Evolutionary conservation across 1,140 invertebrate species (phyloP).

Genomic region (Anastrepha ludens): DNA sequence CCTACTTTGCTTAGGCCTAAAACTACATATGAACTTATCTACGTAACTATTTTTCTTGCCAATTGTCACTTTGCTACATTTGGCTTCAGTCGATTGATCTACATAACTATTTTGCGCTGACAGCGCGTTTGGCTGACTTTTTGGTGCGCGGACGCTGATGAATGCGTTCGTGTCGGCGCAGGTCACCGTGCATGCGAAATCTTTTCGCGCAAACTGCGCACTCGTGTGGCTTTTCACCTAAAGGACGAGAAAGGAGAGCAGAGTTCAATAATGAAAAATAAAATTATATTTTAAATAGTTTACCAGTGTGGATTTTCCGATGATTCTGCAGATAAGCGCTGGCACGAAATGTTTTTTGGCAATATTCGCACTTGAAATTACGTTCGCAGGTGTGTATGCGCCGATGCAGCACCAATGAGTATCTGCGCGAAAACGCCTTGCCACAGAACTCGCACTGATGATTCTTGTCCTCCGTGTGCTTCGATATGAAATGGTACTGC

Average conservation of each 20-base stretch:
- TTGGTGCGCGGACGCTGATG: conserved; percentile 75
- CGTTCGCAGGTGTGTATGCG: conserved; percentile 92
- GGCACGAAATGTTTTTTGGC: conserved; percentile 86
- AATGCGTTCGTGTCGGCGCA: conserved; percentile 90
- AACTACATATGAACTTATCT: neutral
- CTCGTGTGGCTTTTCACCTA: conserved; percentile 86
- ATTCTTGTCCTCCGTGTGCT: conserved; percentile 86
- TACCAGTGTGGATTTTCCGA: conserved; percentile 92
- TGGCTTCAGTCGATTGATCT: neutral
- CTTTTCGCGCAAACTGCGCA: conserved; percentile 87
- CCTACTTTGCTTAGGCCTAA: neutral
- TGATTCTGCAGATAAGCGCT: conserved; percentile 91
- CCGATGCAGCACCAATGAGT: conserved; percentile 93
- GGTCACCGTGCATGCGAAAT: conserved; percentile 90
- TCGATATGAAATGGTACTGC: conserved; percentile 90
- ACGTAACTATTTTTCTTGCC: neutral
- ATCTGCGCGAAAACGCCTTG: conserved; percentile 93
- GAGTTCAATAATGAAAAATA: conserved; percentile 54
- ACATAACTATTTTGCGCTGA: neutral
- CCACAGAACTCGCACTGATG: conserved; percentile 94
- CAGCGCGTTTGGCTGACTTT: neutral
- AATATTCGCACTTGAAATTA: conserved; percentile 92
- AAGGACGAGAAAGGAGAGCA: conserved; percentile 54
- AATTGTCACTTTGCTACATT: neutral
- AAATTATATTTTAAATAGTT: conserved; percentile 54